Evolutionary conservation across 1,140 invertebrate species (phyloP), one percentile per base, ranked within the genome.

Genomic region (Drosophila athabasca): DNA sequence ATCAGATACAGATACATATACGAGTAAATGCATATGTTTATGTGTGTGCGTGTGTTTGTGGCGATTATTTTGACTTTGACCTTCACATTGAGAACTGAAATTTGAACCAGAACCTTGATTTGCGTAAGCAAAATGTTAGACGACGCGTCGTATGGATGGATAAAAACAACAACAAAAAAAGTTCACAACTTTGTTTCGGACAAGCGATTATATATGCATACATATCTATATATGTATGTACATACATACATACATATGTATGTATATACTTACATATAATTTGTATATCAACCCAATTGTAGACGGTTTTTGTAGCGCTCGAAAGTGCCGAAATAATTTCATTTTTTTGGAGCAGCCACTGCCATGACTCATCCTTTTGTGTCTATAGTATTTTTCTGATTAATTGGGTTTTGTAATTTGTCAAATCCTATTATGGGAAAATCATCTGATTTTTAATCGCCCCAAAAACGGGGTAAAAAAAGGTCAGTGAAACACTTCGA

Each of bases 31-130:
- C 13, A 9, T 45, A 22, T 57, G 41, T 46, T 29, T 58, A 58
- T 19, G 17, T 64, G 46, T 51, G 22, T 24, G 22, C 48, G 35
- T 62, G 45, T 48, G 44, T 54, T 22, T 52, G 26, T 19, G 17
- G 17, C 44, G 67, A 61, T 54, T 49, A 46, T 64, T 69, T 68
- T 67, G 76, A 69, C 76, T 65, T 87, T 82, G 81, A 85, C 81
- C 83, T 85, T 85, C 78, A 85, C 82, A 87, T 79, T 70, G 81
- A 82, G 76, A 82, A 55, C 54, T 52, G 74, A 87, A 87, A 82
- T 78, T 82, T 67, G 72, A 87, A 67, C 73, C 69, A 81, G 72
- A 69, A 58, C 44, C 67, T 67, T 41, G 65, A 70, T 49, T 69
- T 70, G 65, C 52, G 69, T 85, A 73, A 85, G 69, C 81, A 80